Conservation (phyloP, 2,113 vertebrate genomes). For the Gnathonemus echidnorhynchus region DNA sequence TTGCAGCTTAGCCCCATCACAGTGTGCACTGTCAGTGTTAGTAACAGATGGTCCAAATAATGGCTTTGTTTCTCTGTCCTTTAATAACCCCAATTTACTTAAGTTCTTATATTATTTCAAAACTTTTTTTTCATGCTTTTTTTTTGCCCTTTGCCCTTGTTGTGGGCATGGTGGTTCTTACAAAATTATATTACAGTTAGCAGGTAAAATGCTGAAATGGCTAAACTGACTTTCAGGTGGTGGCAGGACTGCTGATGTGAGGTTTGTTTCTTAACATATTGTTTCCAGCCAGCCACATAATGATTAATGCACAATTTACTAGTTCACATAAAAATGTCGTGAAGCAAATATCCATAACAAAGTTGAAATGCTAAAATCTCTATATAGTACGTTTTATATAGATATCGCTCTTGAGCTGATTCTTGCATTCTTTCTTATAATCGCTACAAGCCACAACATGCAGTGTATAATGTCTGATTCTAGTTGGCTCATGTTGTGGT, state of each 20-base stretch:
- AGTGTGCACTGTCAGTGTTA: not conserved
- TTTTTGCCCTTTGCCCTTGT: not conserved
- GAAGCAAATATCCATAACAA: not conserved
- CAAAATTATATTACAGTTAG: not conserved
- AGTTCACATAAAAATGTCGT: not conserved
- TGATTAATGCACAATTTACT: not conserved
- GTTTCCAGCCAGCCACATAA: not conserved
- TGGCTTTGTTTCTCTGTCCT: not conserved
- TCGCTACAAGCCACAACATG: not conserved
- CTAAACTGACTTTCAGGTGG: not conserved
- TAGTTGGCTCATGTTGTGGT: not conserved
- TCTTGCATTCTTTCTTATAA: not conserved
- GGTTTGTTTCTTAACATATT: not conserved
- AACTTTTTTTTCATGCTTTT: not conserved
- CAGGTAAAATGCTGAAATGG: not conserved
- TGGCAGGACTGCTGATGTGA: not conserved
- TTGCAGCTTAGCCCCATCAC: not conserved
- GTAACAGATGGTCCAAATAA: not conserved
- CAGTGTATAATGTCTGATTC: not conserved
- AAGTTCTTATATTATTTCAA: not conserved
- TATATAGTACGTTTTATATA: not conserved
- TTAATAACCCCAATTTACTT: not conserved
- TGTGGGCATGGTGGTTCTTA: not conserved
- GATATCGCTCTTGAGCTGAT: not conserved
- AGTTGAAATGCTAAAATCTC: not conserved